Percentiles rank a stretch among this genome's conserved stretches.
These are phyloP conservation scores for Lysandra bellargus DNA, from an alignment of 2,888 invertebrate species.

Conservation along the genomic window DNA sequence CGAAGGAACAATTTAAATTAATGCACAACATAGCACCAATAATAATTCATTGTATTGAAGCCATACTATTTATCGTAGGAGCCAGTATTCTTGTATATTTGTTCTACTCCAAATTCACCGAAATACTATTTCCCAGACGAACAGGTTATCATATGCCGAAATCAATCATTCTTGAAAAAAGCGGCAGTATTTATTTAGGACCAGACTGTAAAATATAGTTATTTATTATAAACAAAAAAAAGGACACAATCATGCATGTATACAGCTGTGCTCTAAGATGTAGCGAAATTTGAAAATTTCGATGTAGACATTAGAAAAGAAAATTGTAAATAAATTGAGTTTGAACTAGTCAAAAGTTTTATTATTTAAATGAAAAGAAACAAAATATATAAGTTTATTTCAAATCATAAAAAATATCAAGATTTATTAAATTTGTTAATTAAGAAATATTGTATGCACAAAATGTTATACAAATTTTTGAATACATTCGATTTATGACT, in stretches of 20 bases:
- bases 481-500: background rate
- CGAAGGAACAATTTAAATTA: slow-evolving; percentile 47
- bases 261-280: background rate
- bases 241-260: background rate
- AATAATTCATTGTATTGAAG: slow-evolving; percentile 45
- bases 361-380: no score
- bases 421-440: no score
- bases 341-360: no score
- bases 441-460: background rate
- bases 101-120: background rate
- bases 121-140: background rate
- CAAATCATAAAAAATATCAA: no score
- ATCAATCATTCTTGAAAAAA: slow-evolving; percentile 8
- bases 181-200: background rate
- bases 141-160: background rate
- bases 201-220: background rate
- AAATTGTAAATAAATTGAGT: no score
- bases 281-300: background rate
- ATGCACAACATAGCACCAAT: slow-evolving; percentile 52
- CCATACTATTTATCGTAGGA: slow-evolving; percentile 44
- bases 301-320: no score
- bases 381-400: no score
- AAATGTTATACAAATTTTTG: background rate
- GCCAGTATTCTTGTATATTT: slow-evolving; percentile 42
- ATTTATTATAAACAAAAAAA: background rate